Conservation (phyloP, 2,888 invertebrate genomes). For the Boloria selene region DNA sequence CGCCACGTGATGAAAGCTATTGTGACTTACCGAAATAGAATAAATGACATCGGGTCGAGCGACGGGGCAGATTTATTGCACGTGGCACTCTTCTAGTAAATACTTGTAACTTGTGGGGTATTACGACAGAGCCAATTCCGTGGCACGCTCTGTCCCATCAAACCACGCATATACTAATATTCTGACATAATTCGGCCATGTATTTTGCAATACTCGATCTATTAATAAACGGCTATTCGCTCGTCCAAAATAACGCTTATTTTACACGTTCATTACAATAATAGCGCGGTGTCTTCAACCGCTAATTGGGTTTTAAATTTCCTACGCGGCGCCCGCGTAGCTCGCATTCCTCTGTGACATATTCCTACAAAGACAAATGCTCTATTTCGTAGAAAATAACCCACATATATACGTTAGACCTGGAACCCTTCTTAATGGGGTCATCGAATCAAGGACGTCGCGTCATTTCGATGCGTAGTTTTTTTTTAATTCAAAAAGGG, state of each 20-base stretch:
- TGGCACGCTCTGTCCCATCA: slow-evolving; percentile 34
- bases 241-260: slow-evolving; percentile 69
- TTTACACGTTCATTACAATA: slow-evolving; percentile 66
- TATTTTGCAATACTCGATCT: slow-evolving; percentile 70
- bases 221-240: slow-evolving; percentile 69
- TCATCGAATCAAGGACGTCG: slow-evolving; percentile 63
- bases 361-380: slow-evolving; percentile 35
- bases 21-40: slow-evolving; percentile 25
- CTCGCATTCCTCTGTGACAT: slow-evolving; percentile 36
- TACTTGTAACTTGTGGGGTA: slow-evolving; percentile 24
- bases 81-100: slow-evolving; percentile 17
- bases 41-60: slow-evolving; percentile 17
- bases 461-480: slow-evolving; percentile 36
- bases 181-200: slow-evolving; percentile 80
- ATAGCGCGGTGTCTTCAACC: slow-evolving; percentile 76
- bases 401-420: slow-evolving; percentile 30
- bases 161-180: slow-evolving; percentile 39
- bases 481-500: slow-evolving; percentile 31
- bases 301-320: slow-evolving; percentile 69
- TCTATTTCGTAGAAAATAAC: slow-evolving; percentile 36
- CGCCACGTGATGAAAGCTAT: slow-evolving; percentile 26
- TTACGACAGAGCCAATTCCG: slow-evolving; percentile 29
- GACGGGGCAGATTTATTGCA: slow-evolving; percentile 1
- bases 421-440: slow-evolving; percentile 45
- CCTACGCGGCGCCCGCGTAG: slow-evolving; percentile 41